These are phyloP conservation scores for Grus americana DNA, from an alignment of 2,113 vertebrate genomes.

Conservation along the genomic window DNA sequence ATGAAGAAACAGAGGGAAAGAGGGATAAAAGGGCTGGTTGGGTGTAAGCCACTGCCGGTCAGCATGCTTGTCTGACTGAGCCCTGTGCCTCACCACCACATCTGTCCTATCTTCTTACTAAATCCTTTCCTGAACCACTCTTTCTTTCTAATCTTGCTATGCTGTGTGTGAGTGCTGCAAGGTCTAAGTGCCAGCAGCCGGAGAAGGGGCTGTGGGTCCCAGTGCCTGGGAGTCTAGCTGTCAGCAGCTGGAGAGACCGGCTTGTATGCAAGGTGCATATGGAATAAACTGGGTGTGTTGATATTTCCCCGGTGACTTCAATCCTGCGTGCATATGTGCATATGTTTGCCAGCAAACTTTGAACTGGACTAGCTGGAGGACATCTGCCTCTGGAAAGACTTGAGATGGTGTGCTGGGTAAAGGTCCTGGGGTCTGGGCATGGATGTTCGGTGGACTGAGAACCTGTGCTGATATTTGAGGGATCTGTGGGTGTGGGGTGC, in stretches of 20 bases:
- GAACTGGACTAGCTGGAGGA: not conserved
- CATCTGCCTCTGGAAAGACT: not conserved
- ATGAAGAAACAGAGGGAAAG: not conserved
- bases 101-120: not conserved
- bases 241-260: not conserved
- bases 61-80: not conserved
- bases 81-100: not conserved
- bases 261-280: not conserved
- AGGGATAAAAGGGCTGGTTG: not conserved
- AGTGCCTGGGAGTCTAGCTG: not conserved
- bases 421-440: not conserved
- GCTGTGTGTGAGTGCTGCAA: not conserved
- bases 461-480: not conserved
- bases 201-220: not conserved
- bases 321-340: not conserved
- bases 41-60: not conserved
- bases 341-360: not conserved
- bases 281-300: not conserved
- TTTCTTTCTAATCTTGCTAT: not conserved
- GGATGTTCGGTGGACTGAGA: not conserved
- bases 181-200: not conserved
- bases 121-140: not conserved
- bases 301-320: not conserved
- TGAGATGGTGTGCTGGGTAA: not conserved
- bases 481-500: not conserved